A percentile compares a stretch with the other conserved stretches of the same genome.
phyloP scores from a whole-genome alignment of 2,888 invertebrate genomes.

The Malthinus seriepunctatus region DNA sequence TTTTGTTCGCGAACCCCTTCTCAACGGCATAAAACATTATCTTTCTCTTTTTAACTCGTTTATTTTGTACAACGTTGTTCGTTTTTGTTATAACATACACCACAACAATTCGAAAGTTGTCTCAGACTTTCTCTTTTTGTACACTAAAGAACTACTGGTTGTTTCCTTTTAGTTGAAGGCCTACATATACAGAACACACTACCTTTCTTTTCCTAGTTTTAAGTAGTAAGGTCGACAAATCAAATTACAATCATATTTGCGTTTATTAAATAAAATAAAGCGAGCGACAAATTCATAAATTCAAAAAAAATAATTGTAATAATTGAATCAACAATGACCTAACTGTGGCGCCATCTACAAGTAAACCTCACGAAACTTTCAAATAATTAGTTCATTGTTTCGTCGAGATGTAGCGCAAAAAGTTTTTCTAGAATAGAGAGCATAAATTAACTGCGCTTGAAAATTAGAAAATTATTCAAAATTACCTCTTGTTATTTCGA shows the following conservation, averaged over 20 bases:
- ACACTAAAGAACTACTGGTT: conserved; percentile 11
- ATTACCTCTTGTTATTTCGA: no score
- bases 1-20: conserved; percentile 32
- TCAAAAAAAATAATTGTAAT: no score
- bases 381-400: no score
- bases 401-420: no score
- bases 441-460: no score
- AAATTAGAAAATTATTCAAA: no score
- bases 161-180: conserved; percentile 35
- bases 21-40: conserved; percentile 23
- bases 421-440: no score
- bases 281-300: background rate
- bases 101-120: conserved; percentile 40
- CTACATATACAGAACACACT: conserved; percentile 28
- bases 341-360: no score
- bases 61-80: conserved; percentile 16
- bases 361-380: no score
- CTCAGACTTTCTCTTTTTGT: conserved; percentile 29
- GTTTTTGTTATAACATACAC: conserved; percentile 34
- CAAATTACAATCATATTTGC: background rate
- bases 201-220: conserved; percentile 42
- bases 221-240: conserved; percentile 30
- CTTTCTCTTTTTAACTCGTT: conserved; percentile 21
- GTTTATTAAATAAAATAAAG: background rate
- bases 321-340: no score